phyloP scores from a whole-genome alignment of 2,888 invertebrate genomes.

The Oegoconia quadripuncta region DNA sequence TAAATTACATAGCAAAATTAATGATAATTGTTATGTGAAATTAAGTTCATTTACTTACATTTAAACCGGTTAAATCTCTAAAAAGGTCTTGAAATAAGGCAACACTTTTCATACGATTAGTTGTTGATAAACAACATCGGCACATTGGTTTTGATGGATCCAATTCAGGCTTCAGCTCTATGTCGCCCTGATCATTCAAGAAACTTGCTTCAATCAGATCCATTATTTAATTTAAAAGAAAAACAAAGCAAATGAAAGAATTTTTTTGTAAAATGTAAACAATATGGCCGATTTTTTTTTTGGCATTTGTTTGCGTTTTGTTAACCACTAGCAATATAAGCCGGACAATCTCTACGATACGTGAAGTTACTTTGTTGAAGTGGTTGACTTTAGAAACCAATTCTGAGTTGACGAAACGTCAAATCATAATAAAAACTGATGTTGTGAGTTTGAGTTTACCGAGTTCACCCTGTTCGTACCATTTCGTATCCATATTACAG shows the following conservation, averaged over 20 bases:
- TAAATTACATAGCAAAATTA: not conserved
- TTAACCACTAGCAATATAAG: too few relatives aligned
- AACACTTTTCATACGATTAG: slow-evolving; percentile 38
- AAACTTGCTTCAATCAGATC: not conserved
- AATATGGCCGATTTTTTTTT: slow-evolving; percentile 15
- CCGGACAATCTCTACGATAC: too few relatives aligned
- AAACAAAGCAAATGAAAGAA: not conserved
- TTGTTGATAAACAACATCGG: slow-evolving; percentile 55
- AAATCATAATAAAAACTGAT: too few relatives aligned
- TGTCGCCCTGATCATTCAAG: slow-evolving; percentile 13
- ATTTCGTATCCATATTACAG: not conserved
- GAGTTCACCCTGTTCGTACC: too few relatives aligned
- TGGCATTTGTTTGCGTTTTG: slow-evolving; percentile 4
- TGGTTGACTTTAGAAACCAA: too few relatives aligned
- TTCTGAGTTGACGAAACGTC: too few relatives aligned
- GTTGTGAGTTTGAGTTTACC: too few relatives aligned
- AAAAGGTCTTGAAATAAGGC: slow-evolving; percentile 31
- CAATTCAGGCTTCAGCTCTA: slow-evolving; percentile 32
- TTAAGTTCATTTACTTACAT: slow-evolving; percentile 37
- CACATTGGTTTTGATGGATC: slow-evolving; percentile 42
- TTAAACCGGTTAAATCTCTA: slow-evolving; percentile 48
- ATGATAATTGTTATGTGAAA: not conserved
- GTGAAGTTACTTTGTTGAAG: too few relatives aligned
- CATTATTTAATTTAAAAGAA: too few relatives aligned
- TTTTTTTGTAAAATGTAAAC: slow-evolving; percentile 13